Evolutionary conservation across 2,888 invertebrate species (phyloP), one percentile per base, ranked within the genome.

Genomic region (Oligia latruncula): DNA sequence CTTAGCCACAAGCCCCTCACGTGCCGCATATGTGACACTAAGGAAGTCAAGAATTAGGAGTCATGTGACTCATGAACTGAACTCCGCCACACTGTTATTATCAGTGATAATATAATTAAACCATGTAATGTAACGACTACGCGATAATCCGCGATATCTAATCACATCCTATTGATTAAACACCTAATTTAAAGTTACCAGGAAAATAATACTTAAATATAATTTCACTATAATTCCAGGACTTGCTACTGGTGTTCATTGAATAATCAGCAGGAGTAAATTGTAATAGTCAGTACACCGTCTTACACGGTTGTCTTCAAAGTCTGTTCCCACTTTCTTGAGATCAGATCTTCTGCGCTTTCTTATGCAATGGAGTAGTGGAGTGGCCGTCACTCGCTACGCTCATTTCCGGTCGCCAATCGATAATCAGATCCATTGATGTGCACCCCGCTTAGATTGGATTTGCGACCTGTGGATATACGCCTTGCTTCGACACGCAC

Each of bases 401-500:
- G 82, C 86, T 91, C 89, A 93, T 92, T 92, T 93, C 92, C 92
- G 90, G 81, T 74, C 80, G 77, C 85, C 83, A 88, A 90, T 91
- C 90, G 90, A 91, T 92, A 92, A 88, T 90, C 84, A 87, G 84
- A 80, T 87, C 85, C 84, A 88, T 89, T 88, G 90, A 90, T 88
- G 88, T 86, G 86, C 86, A 87, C 85, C 89, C 71, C 77, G 81
- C 76, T 88, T 78, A 88, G 85, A 90, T 90, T 90, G 89, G 81
- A 84, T 87, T 85, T 90, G 80, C 71, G 83, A 86, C 83, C 84
- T 80, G 71, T 78, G 73, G 80, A 80, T 82, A 77, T 74, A 60
- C 58, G 70, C 78, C 77, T 60, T 75, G 46, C 60, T 70, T 71
- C 20, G 64, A 73, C 84, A 87, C 74, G 79, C 83, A 82, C 52